Conservation (phyloP, 2,888 invertebrate genomes). For the Bombyx huttoni region DNA sequence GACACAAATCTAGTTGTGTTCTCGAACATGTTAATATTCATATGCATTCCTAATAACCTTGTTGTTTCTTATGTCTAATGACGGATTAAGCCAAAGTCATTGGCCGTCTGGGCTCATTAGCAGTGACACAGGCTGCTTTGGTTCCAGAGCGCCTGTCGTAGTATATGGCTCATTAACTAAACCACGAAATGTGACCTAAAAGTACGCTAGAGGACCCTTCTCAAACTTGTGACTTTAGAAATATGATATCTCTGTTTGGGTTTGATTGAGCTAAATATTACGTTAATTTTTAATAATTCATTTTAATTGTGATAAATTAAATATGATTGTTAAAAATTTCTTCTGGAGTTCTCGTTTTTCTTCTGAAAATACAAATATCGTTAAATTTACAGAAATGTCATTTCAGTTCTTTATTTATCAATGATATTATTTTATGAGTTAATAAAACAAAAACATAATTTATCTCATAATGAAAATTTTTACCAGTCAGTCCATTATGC, state of each 20-base stretch:
- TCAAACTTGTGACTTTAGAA: not conserved
- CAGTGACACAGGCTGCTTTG: not conserved
- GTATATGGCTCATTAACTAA: slow-evolving; percentile 24
- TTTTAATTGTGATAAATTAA: no score
- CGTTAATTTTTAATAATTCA: no score
- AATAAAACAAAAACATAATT: no score
- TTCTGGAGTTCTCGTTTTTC: no score
- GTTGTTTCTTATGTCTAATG: not conserved
- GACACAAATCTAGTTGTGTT: no score
- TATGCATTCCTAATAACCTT: not conserved
- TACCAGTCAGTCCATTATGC: not conserved
- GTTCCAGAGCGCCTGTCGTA: slow-evolving; percentile 8
- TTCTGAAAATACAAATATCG: no score
- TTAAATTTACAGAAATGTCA: no score
- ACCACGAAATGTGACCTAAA: slow-evolving; percentile 7
- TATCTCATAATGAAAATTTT: not conserved
- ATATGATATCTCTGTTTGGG: not conserved
- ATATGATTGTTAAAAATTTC: no score
- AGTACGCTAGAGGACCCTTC: not conserved
- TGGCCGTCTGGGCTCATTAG: not conserved
- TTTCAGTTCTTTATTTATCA: no score
- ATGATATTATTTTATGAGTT: no score
- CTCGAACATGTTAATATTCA: not conserved
- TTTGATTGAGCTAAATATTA: no score
- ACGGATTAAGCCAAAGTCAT: not conserved